Percentiles rank a stretch among this genome's conserved stretches.
Conservation (phyloP, 2,797 vertebrate genomes). For the Pantherophis vulpinus region DNA sequence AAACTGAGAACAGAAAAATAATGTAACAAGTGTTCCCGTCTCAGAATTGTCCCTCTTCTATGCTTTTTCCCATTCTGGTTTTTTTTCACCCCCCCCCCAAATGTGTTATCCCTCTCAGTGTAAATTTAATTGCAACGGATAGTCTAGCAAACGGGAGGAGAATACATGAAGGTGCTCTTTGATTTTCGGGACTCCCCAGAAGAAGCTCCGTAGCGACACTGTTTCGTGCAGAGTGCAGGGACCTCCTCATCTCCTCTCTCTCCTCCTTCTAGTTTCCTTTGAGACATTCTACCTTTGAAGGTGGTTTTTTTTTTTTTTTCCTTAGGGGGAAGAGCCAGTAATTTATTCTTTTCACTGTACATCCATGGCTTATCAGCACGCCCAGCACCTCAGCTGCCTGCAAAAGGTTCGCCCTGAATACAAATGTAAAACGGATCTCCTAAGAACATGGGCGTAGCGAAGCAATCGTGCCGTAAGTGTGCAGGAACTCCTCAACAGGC, state of each 20-base stretch:
- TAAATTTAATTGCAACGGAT: background rate
- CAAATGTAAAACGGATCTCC: background rate
- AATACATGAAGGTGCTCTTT: background rate
- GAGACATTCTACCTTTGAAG: conserved; percentile 10
- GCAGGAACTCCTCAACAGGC: too few species aligned
- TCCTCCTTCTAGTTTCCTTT: background rate
- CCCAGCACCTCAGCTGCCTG: background rate
- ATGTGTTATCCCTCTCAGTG: background rate
- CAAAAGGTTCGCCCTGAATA: background rate
- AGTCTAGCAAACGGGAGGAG: background rate
- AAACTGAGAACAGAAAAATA: background rate
- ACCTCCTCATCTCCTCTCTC: background rate
- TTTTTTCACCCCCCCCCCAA: background rate
- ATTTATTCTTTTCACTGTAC: background rate
- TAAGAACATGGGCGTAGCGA: background rate
- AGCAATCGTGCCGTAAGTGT: background rate
- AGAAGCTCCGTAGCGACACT: background rate
- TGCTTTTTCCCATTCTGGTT: background rate
- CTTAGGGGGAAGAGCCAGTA: background rate
- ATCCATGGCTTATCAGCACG: background rate
- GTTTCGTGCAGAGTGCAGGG: background rate
- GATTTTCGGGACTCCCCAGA: background rate
- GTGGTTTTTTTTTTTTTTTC: background rate
- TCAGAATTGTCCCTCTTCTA: background rate
- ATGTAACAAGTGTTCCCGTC: background rate